Conservation (phyloP, 2,888 invertebrate species). For the Ophion ventricosus region DNA sequence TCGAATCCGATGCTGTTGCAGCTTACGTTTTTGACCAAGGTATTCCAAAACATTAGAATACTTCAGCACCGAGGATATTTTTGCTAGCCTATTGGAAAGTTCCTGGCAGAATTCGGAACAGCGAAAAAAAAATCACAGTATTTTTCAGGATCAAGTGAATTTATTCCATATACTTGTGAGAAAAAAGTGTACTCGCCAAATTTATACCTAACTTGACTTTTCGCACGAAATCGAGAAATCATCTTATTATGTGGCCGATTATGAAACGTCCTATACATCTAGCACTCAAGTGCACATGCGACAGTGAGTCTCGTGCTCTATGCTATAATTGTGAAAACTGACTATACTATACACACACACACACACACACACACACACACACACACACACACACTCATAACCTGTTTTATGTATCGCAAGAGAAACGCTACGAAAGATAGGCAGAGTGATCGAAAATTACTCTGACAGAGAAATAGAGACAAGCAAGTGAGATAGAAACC, state of each 20-base stretch:
- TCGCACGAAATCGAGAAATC: neutral
- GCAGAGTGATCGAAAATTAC: constrained; percentile 39
- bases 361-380: neutral
- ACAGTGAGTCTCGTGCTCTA: neutral
- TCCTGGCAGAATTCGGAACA: too few relatives aligned
- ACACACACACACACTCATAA: neutral
- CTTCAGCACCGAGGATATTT: too few relatives aligned
- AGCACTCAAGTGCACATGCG: constrained; percentile 6
- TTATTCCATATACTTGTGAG: neutral
- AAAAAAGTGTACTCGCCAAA: neutral
- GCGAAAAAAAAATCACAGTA: too few relatives aligned
- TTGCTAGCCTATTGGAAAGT: too few relatives aligned
- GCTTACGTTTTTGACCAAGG: too few relatives aligned
- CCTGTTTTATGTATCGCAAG: neutral
- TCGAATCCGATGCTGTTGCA: too few relatives aligned
- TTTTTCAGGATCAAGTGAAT: too few relatives aligned
- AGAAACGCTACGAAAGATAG: constrained; percentile 18
- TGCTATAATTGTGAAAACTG: neutral
- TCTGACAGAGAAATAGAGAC: constrained; percentile 14
- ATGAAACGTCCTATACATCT: neutral
- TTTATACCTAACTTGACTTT: neutral
- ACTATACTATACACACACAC: neutral
- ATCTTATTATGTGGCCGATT: too few relatives aligned
- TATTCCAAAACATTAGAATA: too few relatives aligned
- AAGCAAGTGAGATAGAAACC: constrained; percentile 13